Conservation (phyloP, 2,797 vertebrate genomes). For the Sorex maritimensis region DNA sequence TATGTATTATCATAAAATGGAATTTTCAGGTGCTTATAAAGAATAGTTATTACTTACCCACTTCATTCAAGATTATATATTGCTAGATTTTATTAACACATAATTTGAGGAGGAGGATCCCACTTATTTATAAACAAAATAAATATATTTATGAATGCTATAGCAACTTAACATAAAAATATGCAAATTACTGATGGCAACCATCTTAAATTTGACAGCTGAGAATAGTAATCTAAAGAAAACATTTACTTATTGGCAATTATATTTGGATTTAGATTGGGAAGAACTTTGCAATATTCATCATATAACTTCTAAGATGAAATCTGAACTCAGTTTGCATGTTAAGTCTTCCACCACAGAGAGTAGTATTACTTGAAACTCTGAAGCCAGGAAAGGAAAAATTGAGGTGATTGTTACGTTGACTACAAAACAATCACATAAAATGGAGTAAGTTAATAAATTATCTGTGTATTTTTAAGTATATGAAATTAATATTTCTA, state of each 20-base stretch:
- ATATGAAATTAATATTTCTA: constrained; percentile 38
- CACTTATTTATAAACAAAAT: background rate
- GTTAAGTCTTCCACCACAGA: background rate
- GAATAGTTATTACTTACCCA: background rate
- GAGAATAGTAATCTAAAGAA: background rate
- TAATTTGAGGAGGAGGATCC: accelerated
- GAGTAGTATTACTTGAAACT: background rate
- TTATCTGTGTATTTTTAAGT: background rate
- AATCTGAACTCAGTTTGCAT: constrained; percentile 28
- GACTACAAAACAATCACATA: background rate
- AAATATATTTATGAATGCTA: background rate
- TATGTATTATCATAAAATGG: background rate
- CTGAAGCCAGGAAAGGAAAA: background rate
- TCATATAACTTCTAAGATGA: background rate
- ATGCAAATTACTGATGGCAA: background rate
- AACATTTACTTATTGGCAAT: background rate
- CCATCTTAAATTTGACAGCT: background rate
- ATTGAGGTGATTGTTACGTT: background rate
- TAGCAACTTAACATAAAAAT: background rate
- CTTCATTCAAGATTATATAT: background rate
- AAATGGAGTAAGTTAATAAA: constrained; percentile 4
- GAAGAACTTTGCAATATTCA: background rate
- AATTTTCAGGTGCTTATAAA: too few relatives aligned
- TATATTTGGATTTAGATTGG: background rate
- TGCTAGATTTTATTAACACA: constrained; percentile 51